Evolutionary conservation across 2,113 vertebrate genomes (phyloP).

Genomic region (Neodontobutis hainanensis): DNA sequence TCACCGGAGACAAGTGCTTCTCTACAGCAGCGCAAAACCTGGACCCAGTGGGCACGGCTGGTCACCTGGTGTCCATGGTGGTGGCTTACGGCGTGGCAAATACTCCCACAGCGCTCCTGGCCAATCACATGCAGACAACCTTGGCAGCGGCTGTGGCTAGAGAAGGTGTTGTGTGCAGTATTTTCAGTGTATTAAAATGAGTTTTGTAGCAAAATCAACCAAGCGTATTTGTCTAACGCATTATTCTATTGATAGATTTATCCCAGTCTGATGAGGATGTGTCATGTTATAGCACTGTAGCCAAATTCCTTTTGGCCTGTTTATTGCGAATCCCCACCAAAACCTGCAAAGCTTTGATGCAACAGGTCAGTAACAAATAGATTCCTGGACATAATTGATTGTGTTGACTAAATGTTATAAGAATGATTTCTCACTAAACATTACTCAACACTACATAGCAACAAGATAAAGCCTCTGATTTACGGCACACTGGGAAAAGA

Average conservation of each 20-base stretch:
- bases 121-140: constrained; percentile 80
- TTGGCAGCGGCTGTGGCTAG: constrained; percentile 70
- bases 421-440: no score
- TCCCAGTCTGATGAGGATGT: constrained; percentile 64
- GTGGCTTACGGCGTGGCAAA: constrained; percentile 75
- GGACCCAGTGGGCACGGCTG: constrained; percentile 72
- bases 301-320: constrained; percentile 76
- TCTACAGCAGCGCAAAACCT: constrained; percentile 55
- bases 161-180: constrained; percentile 61
- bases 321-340: constrained; percentile 72
- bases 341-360: constrained; percentile 75
- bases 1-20: constrained; percentile 74
- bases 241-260: constrained; percentile 56
- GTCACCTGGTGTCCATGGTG: constrained; percentile 81
- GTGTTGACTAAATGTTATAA: no score
- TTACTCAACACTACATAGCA: no score
- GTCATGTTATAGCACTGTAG: constrained; percentile 60
- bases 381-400: background rate
- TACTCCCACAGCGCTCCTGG: constrained; percentile 77
- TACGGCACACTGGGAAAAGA: no score
- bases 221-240: background rate
- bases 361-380: constrained; percentile 68
- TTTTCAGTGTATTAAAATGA: background rate
- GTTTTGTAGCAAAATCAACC: background rate
- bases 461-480: no score